Evolutionary conservation across 2,888 invertebrate species (phyloP), one percentile per base, ranked within the genome.

Genomic region (Sisyra nigra): DNA sequence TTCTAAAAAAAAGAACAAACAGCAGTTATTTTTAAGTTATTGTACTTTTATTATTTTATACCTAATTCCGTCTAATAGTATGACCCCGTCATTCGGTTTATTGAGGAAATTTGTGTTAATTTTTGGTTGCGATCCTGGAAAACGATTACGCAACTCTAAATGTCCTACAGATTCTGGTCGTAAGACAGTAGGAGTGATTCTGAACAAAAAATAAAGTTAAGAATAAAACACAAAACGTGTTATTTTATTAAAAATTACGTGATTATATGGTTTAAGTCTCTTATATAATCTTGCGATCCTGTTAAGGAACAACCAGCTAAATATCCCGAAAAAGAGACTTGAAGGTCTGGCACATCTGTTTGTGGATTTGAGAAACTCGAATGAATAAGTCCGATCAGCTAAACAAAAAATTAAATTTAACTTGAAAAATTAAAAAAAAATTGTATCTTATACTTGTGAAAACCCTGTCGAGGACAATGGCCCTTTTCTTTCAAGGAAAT

Each of bases 391-490:
- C 47, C 47, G 38, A 44, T 45, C 14, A 47, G 14, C 47, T 46
- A 9, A n/a, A n/a, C 9, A 19, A 24, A 19, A 10, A 11, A 9
- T 17, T 11, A 19, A n/a, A 10, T 3, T 15, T 5, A 2, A 8
- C 4, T n/a, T n/a, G n/a, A n/a, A n/a, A n/a, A n/a, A n/a, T n/a
- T n/a, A n/a, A n/a, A n/a, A n/a, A n/a, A n/a, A n/a, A n/a, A n/a
- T 24, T 15, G n/a, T n/a, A n/a, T n/a, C n/a, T n/a, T n/a, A n/a
- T 45, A 47, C 47, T 40, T 47, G 47, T 7, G 47, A 47, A 13
- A 47, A 40, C 17, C 47, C 47, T 14, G 47, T 47, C 32, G 45
- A 47, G 13, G 47, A 36, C n/a, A 47, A 17, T 3, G 47, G 47
- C 24, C 47, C 47, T 13, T 19, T 40, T 13, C 44, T 24, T 10